Percentiles rank a stretch among this genome's conserved stretches.
phyloP scores from a whole-genome alignment of 1,140 invertebrate genomes.

The Panagrolaimus sp. region DNA sequence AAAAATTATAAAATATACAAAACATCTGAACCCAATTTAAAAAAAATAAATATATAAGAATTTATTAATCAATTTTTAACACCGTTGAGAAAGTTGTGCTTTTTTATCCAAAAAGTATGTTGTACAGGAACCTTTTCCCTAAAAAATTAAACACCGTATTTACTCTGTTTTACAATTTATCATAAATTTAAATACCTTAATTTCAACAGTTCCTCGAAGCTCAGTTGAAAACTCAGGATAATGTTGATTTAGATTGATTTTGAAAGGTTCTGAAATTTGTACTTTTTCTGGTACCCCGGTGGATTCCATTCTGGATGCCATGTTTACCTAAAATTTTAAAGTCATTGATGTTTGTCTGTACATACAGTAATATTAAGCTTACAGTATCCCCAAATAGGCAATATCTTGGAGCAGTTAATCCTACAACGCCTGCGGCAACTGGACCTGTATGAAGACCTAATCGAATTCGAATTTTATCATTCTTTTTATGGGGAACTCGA shows the following conservation, averaged over 20 bases:
- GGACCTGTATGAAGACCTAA: slow-evolving; percentile 62
- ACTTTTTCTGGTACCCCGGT: slow-evolving; percentile 68
- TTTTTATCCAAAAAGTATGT: slow-evolving; percentile 20
- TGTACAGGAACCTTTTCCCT: slow-evolving; percentile 23
- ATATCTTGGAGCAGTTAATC: slow-evolving; percentile 58
- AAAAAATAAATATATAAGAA: no score
- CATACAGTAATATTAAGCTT: slow-evolving; percentile 60
- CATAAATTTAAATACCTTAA: slow-evolving; percentile 32
- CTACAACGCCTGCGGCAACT: slow-evolving; percentile 60
- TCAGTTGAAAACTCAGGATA: slow-evolving; percentile 42
- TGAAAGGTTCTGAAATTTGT: slow-evolving; percentile 45
- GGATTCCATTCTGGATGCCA: slow-evolving; percentile 73
- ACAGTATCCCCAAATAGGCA: slow-evolving; percentile 79
- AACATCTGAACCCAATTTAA: no score
- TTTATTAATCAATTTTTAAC: no score
- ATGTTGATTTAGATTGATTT: slow-evolving; percentile 30
- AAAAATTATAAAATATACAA: no score
- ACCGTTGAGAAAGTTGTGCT: no score
- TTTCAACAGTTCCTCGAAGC: slow-evolving; percentile 36
- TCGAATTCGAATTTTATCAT: slow-evolving; percentile 69
- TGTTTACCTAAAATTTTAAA: not conserved
- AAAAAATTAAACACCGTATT: slow-evolving; percentile 13
- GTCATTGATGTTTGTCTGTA: slow-evolving; percentile 16
- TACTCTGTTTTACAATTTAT: slow-evolving; percentile 20
- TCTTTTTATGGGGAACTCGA: no score